A percentile compares a stretch with the other conserved stretches of the same genome.
These are phyloP conservation scores for Meiosimyza decipiens DNA, from an alignment of 2,888 invertebrate genomes.

Conservation along the genomic window DNA sequence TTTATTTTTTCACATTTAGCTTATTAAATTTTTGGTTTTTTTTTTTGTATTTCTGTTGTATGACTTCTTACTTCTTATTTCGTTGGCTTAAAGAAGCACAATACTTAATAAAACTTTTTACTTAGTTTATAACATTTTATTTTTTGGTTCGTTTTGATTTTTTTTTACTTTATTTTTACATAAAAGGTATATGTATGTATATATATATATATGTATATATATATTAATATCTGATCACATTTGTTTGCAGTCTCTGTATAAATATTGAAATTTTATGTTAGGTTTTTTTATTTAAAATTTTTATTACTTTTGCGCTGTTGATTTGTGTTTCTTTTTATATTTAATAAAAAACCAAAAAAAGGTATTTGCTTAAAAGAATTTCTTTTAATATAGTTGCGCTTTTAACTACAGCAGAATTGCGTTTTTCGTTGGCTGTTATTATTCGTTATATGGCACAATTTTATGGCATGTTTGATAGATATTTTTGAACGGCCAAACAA, in stretches of 20 bases:
- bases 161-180: constrained; percentile 40
- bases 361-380: constrained; percentile 7
- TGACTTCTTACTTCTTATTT: not conserved
- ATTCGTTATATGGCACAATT: constrained; percentile 32
- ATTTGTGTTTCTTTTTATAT: constrained; percentile 33
- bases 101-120: constrained; percentile 14
- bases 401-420: constrained; percentile 55
- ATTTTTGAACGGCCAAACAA: constrained; percentile 50
- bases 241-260: constrained; percentile 67
- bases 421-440: constrained; percentile 63
- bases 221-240: constrained; percentile 68
- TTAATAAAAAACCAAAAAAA: constrained; percentile 19
- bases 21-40: not conserved
- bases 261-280: constrained; percentile 47
- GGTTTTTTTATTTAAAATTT: constrained; percentile 32
- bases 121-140: not conserved
- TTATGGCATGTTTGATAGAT: constrained; percentile 30
- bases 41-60: not conserved
- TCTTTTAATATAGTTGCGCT: constrained; percentile 25
- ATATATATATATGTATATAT: constrained; percentile 63
- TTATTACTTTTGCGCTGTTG: constrained; percentile 41
- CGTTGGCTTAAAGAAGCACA: constrained; percentile 20
- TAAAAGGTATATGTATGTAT: constrained; percentile 38
- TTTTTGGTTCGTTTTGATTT: constrained; percentile 39
- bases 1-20: constrained; percentile 2